Percentiles rank a stretch among this genome's conserved stretches.
Conservation (phyloP, 2,113 vertebrate genomes). For the Phalacrocorax carbo region DNA sequence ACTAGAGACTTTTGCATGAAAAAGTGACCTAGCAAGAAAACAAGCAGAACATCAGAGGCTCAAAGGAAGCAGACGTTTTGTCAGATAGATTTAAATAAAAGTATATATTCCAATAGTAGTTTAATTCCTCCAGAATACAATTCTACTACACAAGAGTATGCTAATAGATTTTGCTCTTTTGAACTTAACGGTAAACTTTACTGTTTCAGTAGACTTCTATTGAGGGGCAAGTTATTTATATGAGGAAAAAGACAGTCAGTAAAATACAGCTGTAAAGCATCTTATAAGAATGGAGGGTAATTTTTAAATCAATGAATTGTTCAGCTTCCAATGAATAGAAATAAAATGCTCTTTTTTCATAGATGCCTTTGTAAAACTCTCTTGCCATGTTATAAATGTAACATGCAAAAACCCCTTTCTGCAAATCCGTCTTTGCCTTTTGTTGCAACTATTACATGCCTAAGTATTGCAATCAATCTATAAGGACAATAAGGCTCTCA, state of each 20-base stretch:
- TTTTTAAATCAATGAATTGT: constrained; percentile 18
- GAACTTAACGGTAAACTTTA: not conserved
- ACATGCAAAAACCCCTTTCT: not conserved
- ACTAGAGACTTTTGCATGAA: not conserved
- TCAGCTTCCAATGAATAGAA: not conserved
- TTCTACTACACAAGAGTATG: not conserved
- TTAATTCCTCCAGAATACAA: not conserved
- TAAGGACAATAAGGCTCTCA: not conserved
- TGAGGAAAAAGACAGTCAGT: not conserved
- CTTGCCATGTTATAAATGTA: not conserved
- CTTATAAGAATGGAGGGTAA: not conserved
- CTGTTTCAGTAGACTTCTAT: not conserved
- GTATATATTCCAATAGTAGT: not conserved
- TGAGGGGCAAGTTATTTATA: not conserved
- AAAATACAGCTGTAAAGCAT: not conserved
- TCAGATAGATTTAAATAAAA: not conserved
- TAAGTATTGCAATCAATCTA: not conserved
- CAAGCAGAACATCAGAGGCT: not conserved
- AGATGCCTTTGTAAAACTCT: not conserved
- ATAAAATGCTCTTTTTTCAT: not conserved
- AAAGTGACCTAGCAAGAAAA: not conserved
- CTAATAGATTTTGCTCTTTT: not conserved
- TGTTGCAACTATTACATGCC: not conserved
- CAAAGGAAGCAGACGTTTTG: not conserved
- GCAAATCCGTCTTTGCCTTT: not conserved